Evolutionary conservation across 2,113 vertebrate genomes (phyloP), one percentile per base, ranked within the genome.

Genomic region (Sarotherodon lohbergeri): DNA sequence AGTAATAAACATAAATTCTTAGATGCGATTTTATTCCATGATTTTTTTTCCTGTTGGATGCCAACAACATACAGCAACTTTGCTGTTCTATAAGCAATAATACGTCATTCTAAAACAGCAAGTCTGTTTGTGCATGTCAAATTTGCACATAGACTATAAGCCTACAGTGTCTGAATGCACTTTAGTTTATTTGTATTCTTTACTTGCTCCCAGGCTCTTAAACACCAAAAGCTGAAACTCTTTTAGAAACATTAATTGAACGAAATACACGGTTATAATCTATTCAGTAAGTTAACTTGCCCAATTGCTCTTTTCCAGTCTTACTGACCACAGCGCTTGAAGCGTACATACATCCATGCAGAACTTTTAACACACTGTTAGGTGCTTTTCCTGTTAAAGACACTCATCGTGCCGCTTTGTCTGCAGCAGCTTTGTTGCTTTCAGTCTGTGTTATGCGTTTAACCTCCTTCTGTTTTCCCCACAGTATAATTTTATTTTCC

Each of bases 111-210:
- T 71, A 0, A 71, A 71, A 16, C 36, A 71, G 63, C 3, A 24
- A 0, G n/a, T 41, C 0, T 2, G 36, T 68, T 68, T 41, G 63
- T 14, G 19, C 36, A 68, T 41, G 41, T 68, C n/a, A 68, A 68
- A 68, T 22, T 2, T 41, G n/a, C 7, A 68, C n/a, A 0, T 41
- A 68, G 63, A 41, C 36, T 66, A n/a, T 66, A n/a, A 66, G 4
- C 61, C 61, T 39, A 66, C 61, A 39, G 61, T 24, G 63, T 41
- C 43, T 71, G 63, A 43, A 71, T 71, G 12, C 63, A 14, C n/a
- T 4, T 71, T 71, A 41, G 22, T 68, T 41, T 68, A 68, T 41
- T 41, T 71, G 12, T 43, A 71, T 24, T 71, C 36, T 43, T 43
- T 24, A 24, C 14, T 43, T 71, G 36, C 22, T 71, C n/a, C 8